phyloP scores from a whole-genome alignment of 2,797 vertebrate genomes.

The Sebastes kiyomatsui region DNA sequence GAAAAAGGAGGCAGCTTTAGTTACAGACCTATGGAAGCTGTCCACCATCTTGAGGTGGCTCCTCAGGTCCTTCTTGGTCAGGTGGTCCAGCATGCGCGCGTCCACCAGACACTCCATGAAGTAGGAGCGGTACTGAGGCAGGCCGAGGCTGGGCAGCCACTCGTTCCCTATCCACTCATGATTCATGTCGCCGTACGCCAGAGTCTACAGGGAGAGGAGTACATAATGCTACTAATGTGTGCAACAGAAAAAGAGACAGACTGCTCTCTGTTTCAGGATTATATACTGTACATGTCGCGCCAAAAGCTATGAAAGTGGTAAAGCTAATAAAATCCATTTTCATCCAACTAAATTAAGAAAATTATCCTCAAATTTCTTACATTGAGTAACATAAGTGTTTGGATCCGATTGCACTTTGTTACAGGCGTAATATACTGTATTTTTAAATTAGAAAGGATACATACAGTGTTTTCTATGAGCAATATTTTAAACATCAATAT shows the following conservation, averaged over 20 bases:
- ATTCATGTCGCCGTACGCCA: constrained; percentile 99
- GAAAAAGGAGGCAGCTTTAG: background rate
- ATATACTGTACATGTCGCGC: background rate
- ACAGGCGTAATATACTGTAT: too few relatives aligned
- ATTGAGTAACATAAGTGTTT: background rate
- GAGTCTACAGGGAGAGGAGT: constrained; percentile 81
- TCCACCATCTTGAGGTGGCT: constrained; percentile 99
- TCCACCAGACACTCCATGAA: constrained; percentile 99
- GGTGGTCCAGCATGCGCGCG: constrained; percentile 96
- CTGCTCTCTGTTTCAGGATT: background rate
- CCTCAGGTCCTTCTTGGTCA: constrained; percentile 98
- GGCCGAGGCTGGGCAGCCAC: constrained; percentile 95
- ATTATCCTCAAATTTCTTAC: background rate
- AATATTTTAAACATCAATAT: too few relatives aligned
- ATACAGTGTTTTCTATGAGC: too few relatives aligned
- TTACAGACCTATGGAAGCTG: constrained; percentile 92
- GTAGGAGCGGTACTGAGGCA: constrained; percentile 97
- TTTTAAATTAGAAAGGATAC: too few relatives aligned
- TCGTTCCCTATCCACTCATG: constrained; percentile 99
- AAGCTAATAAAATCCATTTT: background rate
- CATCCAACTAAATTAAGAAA: background rate
- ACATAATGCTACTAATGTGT: background rate
- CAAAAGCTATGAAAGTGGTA: background rate
- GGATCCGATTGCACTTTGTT: background rate
- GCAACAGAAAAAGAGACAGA: background rate